Conservation (phyloP, 2,888 invertebrate species). For the Trissoscelio sp. region DNA sequence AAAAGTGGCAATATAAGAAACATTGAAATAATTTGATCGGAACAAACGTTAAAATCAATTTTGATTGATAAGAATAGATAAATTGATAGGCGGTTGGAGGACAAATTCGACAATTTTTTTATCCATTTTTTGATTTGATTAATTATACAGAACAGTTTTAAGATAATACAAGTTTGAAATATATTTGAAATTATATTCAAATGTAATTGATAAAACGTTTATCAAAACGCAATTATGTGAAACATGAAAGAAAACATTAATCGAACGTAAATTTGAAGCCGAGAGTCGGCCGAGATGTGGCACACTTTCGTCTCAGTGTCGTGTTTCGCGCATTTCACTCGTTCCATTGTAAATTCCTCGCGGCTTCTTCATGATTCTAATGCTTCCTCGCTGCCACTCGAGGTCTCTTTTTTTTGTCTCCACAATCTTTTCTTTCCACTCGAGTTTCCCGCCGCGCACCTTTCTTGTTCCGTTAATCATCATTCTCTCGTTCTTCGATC, state of each 20-base stretch:
- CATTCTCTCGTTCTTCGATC: conserved; percentile 56
- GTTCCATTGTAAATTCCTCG: conserved; percentile 43
- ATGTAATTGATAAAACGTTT: not conserved
- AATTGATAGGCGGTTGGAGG: too few species aligned
- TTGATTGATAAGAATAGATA: not conserved
- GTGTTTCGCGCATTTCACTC: conserved; percentile 33
- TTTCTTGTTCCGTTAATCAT: conserved; percentile 64
- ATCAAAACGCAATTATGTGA: not conserved
- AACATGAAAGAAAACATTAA: not conserved
- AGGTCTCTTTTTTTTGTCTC: conserved; percentile 43
- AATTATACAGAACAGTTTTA: too few species aligned
- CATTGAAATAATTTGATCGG: not conserved
- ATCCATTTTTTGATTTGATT: too few species aligned
- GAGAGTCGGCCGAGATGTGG: conserved; percentile 20
- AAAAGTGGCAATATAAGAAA: conserved; percentile 9
- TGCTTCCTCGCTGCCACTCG: conserved; percentile 38
- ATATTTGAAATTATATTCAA: too few species aligned
- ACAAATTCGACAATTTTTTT: too few species aligned
- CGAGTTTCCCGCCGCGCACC: conserved; percentile 48
- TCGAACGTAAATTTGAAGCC: not conserved
- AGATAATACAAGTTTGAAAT: too few species aligned
- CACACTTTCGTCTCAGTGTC: conserved; percentile 29
- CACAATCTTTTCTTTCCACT: conserved; percentile 57
- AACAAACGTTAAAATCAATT: not conserved
- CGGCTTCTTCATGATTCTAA: conserved; percentile 45